phyloP scores from a whole-genome alignment of 2,797 vertebrate species.

The Neomorphus geoffroyi region DNA sequence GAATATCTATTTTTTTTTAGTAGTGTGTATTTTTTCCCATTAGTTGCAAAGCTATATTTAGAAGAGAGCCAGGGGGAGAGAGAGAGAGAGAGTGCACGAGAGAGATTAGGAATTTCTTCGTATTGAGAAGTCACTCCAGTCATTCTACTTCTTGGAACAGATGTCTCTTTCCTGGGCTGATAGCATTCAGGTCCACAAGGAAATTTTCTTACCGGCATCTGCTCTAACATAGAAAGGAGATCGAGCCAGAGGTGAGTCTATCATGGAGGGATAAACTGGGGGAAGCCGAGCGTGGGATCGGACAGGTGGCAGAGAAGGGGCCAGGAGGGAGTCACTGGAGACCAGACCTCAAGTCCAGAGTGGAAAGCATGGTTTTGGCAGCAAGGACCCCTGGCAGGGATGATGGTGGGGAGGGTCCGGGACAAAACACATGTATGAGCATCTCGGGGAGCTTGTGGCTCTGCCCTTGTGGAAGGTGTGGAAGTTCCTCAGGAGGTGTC shows the following conservation, averaged over 20 bases:
- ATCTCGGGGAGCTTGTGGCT: background rate
- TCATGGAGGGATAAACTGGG: background rate
- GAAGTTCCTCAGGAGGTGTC: background rate
- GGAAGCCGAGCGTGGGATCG: fast-evolving
- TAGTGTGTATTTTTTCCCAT: slow-evolving; percentile 66
- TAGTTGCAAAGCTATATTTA: slow-evolving; percentile 69
- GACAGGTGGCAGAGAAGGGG: fast-evolving
- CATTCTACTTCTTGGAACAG: slow-evolving; percentile 44
- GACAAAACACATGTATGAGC: fast-evolving
- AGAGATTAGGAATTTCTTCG: slow-evolving; percentile 45
- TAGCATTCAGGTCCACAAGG: background rate
- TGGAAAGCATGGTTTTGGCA: background rate
- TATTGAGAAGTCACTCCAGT: slow-evolving; percentile 53
- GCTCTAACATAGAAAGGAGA: background rate
- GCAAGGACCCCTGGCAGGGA: background rate
- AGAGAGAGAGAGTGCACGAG: background rate
- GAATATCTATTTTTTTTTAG: slow-evolving; percentile 52
- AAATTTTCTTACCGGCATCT: background rate
- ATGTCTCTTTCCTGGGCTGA: slow-evolving; percentile 52
- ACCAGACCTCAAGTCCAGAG: background rate
- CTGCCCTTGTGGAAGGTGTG: background rate
- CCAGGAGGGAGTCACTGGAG: background rate
- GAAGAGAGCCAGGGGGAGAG: background rate
- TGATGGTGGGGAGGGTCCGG: background rate
- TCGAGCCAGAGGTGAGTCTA: background rate